A percentile compares a stretch with the other conserved stretches of the same genome.
These are phyloP conservation scores for Artibeus lituratus DNA, from an alignment of 2,797 vertebrate genomes.

Conservation along the genomic window DNA sequence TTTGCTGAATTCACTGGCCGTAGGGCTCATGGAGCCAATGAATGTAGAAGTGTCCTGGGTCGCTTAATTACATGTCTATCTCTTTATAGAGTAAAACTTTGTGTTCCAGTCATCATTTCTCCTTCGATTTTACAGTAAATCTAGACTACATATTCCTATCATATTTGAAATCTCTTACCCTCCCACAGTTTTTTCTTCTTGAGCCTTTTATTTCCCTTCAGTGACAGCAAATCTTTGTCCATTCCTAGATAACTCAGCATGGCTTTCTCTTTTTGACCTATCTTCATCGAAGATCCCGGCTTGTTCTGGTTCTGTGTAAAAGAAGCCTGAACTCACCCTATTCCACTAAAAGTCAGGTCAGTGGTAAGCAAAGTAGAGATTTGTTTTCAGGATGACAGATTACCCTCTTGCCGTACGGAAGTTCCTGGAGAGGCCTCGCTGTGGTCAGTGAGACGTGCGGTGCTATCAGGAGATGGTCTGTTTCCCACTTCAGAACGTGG, in stretches of 20 bases:
- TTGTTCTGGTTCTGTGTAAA: background rate
- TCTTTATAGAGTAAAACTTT: background rate
- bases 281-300: no score
- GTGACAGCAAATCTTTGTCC: background rate
- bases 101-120: background rate
- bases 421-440: background rate
- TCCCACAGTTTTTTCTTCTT: background rate
- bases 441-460: background rate
- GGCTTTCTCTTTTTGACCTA: background rate
- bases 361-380: background rate
- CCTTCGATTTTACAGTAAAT: constrained; percentile 8
- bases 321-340: background rate
- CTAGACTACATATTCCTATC: background rate
- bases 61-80: background rate
- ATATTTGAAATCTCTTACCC: background rate
- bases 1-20: background rate
- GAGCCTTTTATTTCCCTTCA: background rate
- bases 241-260: background rate
- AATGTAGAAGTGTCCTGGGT: background rate
- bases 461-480: background rate
- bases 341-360: background rate
- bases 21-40: background rate
- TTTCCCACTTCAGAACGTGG: background rate
- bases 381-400: background rate
- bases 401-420: background rate